These are phyloP conservation scores for Tautogolabrus adspersus DNA, from an alignment of 2,113 vertebrate genomes.

Conservation along the genomic window DNA sequence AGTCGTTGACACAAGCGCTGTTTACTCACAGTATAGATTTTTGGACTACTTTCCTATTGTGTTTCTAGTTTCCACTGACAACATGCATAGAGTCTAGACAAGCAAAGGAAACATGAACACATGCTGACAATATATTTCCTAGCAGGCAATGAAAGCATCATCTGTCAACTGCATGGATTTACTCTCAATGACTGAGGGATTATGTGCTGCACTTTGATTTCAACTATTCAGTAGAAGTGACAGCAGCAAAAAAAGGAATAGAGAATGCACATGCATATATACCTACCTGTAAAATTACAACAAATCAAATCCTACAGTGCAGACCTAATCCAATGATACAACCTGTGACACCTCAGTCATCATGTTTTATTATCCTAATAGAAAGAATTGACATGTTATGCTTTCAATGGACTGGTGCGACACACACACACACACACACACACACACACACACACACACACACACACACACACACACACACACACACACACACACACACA, in stretches of 20 bases:
- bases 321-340: background rate
- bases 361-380: background rate
- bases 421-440: background rate
- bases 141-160: background rate
- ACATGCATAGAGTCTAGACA: background rate
- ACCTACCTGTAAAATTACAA: background rate
- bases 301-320: background rate
- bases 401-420: background rate
- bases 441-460: no score
- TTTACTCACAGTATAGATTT: constrained; percentile 58
- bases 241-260: background rate
- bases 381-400: background rate
- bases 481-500: no score
- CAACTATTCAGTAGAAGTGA: background rate
- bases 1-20: constrained; percentile 2
- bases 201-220: background rate
- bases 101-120: background rate
- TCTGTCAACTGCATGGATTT: background rate
- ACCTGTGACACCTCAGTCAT: background rate
- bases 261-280: background rate
- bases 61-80: background rate
- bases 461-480: no score
- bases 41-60: background rate
- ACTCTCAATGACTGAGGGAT: background rate
- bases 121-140: background rate